These are phyloP conservation scores for Calidris pygmaea DNA, from an alignment of 2,113 vertebrate genomes.

Conservation along the genomic window DNA sequence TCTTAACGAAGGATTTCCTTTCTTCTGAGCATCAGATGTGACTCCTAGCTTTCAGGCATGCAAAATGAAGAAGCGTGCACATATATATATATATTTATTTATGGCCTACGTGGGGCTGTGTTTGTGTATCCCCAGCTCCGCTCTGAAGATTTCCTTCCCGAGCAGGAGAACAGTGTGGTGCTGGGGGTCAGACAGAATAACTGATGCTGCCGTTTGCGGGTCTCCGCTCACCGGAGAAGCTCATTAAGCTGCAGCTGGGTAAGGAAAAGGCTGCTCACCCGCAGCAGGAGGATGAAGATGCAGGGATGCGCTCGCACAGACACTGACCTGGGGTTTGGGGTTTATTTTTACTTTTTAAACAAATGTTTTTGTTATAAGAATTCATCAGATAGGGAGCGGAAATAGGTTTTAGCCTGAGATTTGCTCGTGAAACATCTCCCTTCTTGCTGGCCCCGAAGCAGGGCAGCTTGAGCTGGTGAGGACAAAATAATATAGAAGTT, in stretches of 20 bases:
- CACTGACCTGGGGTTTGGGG: background rate
- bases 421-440: background rate
- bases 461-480: constrained; percentile 23
- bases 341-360: background rate
- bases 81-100: constrained; percentile 35
- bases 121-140: constrained; percentile 11
- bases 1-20: constrained; percentile 57
- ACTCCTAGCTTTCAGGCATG: constrained; percentile 27
- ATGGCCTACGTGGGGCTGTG: background rate
- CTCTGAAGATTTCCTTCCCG: constrained; percentile 34
- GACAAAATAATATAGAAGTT: constrained; percentile 23
- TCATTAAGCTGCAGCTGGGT: background rate
- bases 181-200: constrained; percentile 41
- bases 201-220: background rate
- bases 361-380: constrained; percentile 5
- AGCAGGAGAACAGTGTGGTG: constrained; percentile 8
- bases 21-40: constrained; percentile 36
- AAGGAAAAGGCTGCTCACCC: background rate
- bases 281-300: background rate
- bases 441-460: background rate
- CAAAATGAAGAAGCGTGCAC: background rate
- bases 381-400: background rate
- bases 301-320: background rate
- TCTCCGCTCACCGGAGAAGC: background rate
- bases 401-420: background rate